phyloP scores from a whole-genome alignment of 2,888 invertebrate genomes.

The Acanthosoma haemorrhoidale region DNA sequence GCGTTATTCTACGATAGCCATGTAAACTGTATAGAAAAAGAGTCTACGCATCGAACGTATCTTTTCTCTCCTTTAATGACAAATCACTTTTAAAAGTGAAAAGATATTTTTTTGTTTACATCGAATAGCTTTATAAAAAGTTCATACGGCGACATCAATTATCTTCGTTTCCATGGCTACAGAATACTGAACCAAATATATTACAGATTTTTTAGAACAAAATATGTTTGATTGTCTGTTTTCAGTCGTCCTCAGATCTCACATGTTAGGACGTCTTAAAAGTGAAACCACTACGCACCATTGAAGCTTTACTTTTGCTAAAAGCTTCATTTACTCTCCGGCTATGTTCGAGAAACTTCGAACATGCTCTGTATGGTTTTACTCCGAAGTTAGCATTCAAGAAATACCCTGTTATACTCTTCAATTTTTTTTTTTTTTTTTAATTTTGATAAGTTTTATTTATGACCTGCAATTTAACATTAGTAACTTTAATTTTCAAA shows the following conservation, averaged over 20 bases:
- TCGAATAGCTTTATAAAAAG: neutral
- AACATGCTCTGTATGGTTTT: neutral
- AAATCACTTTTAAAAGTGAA: neutral
- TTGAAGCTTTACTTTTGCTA: slow-evolving; percentile 11
- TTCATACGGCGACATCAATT: slow-evolving; percentile 1
- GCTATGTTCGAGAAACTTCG: slow-evolving; percentile 1
- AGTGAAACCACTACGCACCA: slow-evolving; percentile 12
- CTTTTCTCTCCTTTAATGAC: neutral
- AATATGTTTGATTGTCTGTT: slow-evolving; percentile 29
- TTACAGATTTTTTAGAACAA: neutral
- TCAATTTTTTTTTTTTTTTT: neutral
- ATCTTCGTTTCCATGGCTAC: slow-evolving; percentile 28
- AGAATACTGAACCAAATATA: neutral
- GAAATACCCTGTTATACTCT: neutral
- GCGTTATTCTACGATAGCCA: slow-evolving; percentile 20
- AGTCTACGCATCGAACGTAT: slow-evolving; percentile 7
- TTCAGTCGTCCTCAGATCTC: slow-evolving; percentile 30
- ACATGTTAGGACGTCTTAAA: slow-evolving; percentile 20
- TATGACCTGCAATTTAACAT: neutral
- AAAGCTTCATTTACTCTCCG: neutral
- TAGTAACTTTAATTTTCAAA: neutral
- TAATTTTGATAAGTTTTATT: too few species aligned
- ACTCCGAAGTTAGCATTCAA: neutral
- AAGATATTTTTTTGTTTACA: neutral
- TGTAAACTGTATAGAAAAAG: slow-evolving; percentile 11